These are phyloP conservation scores for Spea hammondii DNA, from an alignment of 2,797 vertebrate genomes.

Conservation along the genomic window DNA sequence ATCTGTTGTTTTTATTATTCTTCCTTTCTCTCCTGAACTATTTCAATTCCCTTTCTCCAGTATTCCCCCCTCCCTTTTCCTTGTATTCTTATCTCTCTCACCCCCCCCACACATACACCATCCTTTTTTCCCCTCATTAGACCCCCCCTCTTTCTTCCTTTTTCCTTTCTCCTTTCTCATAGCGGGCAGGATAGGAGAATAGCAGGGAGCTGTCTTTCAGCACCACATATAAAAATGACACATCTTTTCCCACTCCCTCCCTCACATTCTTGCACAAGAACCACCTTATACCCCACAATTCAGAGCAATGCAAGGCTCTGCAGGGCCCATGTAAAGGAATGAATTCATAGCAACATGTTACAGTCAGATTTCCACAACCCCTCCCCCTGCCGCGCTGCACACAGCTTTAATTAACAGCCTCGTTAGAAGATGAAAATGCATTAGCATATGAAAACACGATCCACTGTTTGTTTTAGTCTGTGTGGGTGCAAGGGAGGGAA, in stretches of 20 bases:
- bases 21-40: conserved; percentile 1
- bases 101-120: background rate
- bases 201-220: conserved; percentile 34
- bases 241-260: conserved; percentile 39
- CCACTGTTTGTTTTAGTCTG: conserved; percentile 52
- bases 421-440: conserved; percentile 45
- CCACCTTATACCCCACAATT: conserved; percentile 27
- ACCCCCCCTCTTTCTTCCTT: conserved; percentile 20
- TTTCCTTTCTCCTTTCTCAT: conserved; percentile 23
- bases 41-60: conserved; percentile 11
- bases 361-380: conserved; percentile 30
- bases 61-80: background rate
- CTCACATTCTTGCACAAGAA: conserved; percentile 21
- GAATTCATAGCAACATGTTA: conserved; percentile 44
- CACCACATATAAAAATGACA: conserved; percentile 39
- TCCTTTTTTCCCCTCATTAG: conserved; percentile 19
- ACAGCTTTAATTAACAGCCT: conserved; percentile 52
- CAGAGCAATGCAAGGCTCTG: conserved; percentile 50
- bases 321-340: conserved; percentile 20
- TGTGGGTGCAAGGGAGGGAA: conserved; percentile 48
- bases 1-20: conserved; percentile 2
- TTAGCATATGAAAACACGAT: conserved; percentile 51
- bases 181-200: conserved; percentile 15
- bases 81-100: background rate
- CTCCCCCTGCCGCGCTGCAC: conserved; percentile 44